Evolutionary conservation across 1,140 invertebrate species (phyloP).

Genomic region (Battus philenor): DNA sequence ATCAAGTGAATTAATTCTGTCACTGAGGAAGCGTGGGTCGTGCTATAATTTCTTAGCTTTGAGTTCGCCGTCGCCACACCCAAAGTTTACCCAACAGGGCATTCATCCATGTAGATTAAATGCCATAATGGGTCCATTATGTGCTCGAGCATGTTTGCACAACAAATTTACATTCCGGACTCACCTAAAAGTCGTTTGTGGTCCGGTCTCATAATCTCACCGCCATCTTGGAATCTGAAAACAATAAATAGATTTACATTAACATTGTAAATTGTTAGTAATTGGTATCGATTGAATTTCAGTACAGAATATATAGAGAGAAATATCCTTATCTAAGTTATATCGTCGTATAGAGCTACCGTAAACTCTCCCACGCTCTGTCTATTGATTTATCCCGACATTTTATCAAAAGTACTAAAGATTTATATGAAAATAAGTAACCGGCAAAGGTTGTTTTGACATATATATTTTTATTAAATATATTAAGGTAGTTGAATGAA

Average conservation of each 20-base stretch:
- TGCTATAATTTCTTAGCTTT: slow-evolving; percentile 36
- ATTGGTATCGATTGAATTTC: slow-evolving; percentile 12
- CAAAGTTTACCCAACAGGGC: slow-evolving; percentile 28
- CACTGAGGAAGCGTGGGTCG: slow-evolving; percentile 43
- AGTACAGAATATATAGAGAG: too few relatives aligned
- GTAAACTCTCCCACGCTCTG: too few relatives aligned
- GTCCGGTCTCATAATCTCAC: slow-evolving; percentile 50
- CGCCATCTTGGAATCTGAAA: slow-evolving; percentile 52
- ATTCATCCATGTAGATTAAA: slow-evolving; percentile 51
- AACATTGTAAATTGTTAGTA: slow-evolving; percentile 14
- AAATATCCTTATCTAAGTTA: too few relatives aligned
- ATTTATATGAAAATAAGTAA: too few relatives aligned
- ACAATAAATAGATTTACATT: slow-evolving; percentile 31
- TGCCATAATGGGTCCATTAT: slow-evolving; percentile 43
- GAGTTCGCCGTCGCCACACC: slow-evolving; percentile 36
- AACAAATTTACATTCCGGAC: slow-evolving; percentile 42
- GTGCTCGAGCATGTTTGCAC: slow-evolving; percentile 38
- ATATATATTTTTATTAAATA: too few relatives aligned
- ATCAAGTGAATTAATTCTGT: slow-evolving; percentile 47
- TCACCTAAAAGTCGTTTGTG: slow-evolving; percentile 48
- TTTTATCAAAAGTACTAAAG: too few relatives aligned
- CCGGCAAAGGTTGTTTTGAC: too few relatives aligned
- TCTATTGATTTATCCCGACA: too few relatives aligned
- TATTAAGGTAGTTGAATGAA: too few relatives aligned
- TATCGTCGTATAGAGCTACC: too few relatives aligned